Conservation (phyloP, 2,113 vertebrate genomes). For the Myotis yumanensis region DNA sequence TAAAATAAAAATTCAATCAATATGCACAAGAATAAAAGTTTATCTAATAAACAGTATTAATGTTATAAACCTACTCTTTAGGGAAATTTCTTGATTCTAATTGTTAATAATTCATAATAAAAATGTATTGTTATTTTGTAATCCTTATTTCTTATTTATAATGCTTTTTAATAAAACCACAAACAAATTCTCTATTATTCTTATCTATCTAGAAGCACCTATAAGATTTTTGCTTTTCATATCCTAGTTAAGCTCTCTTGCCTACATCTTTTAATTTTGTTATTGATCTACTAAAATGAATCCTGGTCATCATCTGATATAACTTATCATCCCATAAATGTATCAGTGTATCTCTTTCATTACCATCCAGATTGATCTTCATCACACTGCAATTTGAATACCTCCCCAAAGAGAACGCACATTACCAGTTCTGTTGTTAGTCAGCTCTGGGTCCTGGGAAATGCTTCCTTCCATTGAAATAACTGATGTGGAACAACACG, state of each 20-base stretch:
- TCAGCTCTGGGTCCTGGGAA: background rate
- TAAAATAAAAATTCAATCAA: conserved; percentile 71
- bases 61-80: conserved; percentile 63
- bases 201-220: background rate
- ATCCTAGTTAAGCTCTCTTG: conserved; percentile 32
- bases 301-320: conserved; percentile 14
- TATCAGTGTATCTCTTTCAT: background rate
- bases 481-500: background rate
- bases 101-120: conserved; percentile 65
- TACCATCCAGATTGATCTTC: background rate
- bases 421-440: background rate
- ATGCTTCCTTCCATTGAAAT: background rate
- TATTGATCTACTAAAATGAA: conserved; percentile 21
- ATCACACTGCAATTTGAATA: background rate
- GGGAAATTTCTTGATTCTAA: conserved; percentile 65
- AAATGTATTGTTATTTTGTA: conserved; percentile 68
- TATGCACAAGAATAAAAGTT: conserved; percentile 55
- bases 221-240: conserved; percentile 15
- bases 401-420: background rate
- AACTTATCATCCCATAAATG: conserved; percentile 17
- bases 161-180: conserved; percentile 58
- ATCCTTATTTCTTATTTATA: conserved; percentile 54
- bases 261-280: conserved; percentile 31
- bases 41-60: conserved; percentile 59
- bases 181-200: conserved; percentile 35